Conservation (phyloP, 1,140 invertebrate species). For the Aphelenchoides besseyi region DNA sequence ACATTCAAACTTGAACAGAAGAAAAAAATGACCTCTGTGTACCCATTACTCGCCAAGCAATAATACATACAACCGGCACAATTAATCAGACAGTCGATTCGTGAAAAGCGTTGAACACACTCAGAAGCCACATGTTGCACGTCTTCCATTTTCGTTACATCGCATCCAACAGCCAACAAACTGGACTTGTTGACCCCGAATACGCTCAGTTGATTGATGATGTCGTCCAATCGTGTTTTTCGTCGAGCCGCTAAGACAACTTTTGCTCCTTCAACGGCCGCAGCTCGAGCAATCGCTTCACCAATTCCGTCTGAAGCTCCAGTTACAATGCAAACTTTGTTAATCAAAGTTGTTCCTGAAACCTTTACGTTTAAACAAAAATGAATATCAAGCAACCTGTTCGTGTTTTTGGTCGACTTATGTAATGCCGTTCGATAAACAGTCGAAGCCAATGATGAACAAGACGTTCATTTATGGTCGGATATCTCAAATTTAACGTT, state of each 20-base stretch:
- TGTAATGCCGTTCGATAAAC: slow-evolving; percentile 39
- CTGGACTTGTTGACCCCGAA: slow-evolving; percentile 12
- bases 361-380: neutral
- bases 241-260: slow-evolving; percentile 51
- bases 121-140: slow-evolving; percentile 30
- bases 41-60: slow-evolving; percentile 63
- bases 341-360: slow-evolving; percentile 38
- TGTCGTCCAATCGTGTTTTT: slow-evolving; percentile 29
- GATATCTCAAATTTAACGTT: slow-evolving; percentile 38
- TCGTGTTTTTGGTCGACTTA: slow-evolving; percentile 25
- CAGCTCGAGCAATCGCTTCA: slow-evolving; percentile 43
- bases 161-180: slow-evolving; percentile 44
- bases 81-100: slow-evolving; percentile 65
- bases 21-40: slow-evolving; percentile 60
- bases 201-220: slow-evolving; percentile 17
- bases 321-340: slow-evolving; percentile 52
- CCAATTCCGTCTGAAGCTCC: slow-evolving; percentile 56
- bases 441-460: slow-evolving; percentile 43
- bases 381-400: neutral
- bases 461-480: slow-evolving; percentile 42
- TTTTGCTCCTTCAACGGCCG: slow-evolving; percentile 50
- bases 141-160: slow-evolving; percentile 42
- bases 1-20: neutral
- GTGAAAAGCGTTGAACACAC: slow-evolving; percentile 56
- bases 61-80: slow-evolving; percentile 66